Conservation (phyloP, 2,888 invertebrate species). For the Idaea aversata region DNA sequence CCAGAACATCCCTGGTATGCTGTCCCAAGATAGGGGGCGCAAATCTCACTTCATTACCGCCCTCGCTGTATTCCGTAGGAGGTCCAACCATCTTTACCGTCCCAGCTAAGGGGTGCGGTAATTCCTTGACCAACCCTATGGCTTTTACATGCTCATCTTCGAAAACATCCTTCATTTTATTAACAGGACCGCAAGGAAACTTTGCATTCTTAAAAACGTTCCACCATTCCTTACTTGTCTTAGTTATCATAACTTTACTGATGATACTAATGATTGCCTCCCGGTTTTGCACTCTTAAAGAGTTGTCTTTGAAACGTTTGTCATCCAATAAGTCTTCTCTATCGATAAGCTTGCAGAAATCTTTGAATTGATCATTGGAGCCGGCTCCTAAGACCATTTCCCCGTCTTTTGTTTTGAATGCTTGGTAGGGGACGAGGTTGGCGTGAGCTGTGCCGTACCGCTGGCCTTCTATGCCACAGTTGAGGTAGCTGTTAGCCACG, state of each 20-base stretch:
- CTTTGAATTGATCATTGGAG: constrained; percentile 89
- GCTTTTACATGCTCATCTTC: constrained; percentile 91
- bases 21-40: constrained; percentile 93
- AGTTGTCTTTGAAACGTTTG: constrained; percentile 86
- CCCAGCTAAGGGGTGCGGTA: constrained; percentile 86
- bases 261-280: constrained; percentile 83
- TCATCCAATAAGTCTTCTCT: constrained; percentile 82
- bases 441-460: constrained; percentile 97
- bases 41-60: constrained; percentile 83
- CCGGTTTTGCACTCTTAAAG: constrained; percentile 87
- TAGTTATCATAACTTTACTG: constrained; percentile 75
- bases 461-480: constrained; percentile 87
- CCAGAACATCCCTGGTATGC: constrained; percentile 90
- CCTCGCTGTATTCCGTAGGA: constrained; percentile 89
- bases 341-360: constrained; percentile 84
- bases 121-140: constrained; percentile 85
- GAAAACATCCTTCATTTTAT: constrained; percentile 92
- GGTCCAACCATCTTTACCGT: constrained; percentile 90
- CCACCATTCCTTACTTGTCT: constrained; percentile 88
- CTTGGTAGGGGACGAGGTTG: constrained; percentile 96
- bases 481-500: constrained; percentile 93
- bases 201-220: constrained; percentile 84
- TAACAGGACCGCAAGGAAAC: constrained; percentile 95
- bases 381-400: constrained; percentile 93
- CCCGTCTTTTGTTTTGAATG: constrained; percentile 90